Evolutionary conservation across 2,113 vertebrate species (phyloP).

Genomic region (Egretta garzetta): DNA sequence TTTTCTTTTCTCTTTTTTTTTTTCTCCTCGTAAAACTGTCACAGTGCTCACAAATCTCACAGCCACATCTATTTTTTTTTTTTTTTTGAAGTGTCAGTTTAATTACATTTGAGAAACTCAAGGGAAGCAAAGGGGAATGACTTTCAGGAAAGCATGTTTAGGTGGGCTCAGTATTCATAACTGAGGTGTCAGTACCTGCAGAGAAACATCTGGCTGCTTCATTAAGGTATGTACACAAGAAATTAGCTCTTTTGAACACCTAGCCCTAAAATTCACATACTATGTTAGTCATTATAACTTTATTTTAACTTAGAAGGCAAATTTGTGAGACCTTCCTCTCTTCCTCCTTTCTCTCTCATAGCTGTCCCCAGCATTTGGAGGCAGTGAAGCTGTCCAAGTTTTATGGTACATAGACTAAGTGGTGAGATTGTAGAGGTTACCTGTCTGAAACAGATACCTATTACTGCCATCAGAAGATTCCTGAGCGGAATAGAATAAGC

Average conservation of each 20-base stretch:
- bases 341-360: background rate
- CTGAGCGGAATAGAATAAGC: background rate
- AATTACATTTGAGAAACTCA: background rate
- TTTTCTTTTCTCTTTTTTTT: background rate
- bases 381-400: background rate
- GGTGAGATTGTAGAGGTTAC: background rate
- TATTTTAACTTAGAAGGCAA: background rate
- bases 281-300: background rate
- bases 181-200: background rate
- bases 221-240: background rate
- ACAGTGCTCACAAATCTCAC: background rate
- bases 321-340: background rate
- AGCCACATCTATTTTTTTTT: background rate
- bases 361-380: background rate
- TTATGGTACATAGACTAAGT: rapidly evolving
- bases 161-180: background rate
- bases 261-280: background rate
- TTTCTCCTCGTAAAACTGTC: background rate
- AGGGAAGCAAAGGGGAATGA: background rate
- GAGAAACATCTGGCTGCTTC: background rate
- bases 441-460: background rate
- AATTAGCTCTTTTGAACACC: background rate
- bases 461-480: background rate
- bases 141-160: background rate
- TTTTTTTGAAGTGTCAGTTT: background rate